These are phyloP conservation scores for Pandemis corylana DNA, from an alignment of 2,888 invertebrate species.

Conservation along the genomic window DNA sequence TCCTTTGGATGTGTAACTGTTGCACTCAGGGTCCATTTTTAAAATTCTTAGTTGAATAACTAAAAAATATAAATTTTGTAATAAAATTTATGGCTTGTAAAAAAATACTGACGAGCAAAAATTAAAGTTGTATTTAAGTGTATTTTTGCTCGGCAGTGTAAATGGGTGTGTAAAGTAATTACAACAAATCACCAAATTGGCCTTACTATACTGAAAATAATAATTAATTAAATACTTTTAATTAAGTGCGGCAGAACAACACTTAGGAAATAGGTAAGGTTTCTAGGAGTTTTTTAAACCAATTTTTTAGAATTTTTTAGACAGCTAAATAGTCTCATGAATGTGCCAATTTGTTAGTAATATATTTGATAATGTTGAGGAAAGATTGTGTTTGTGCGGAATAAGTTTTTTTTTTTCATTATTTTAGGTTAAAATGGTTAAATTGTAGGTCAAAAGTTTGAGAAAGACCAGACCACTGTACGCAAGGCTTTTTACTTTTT, in stretches of 20 bases:
- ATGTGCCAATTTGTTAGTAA: conserved; percentile 9
- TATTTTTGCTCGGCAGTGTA: too few species aligned
- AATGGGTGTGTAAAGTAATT: too few species aligned
- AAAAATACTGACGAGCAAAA: too few species aligned
- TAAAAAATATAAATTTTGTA: too few species aligned
- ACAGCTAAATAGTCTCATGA: background rate
- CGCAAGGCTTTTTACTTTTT: background rate
- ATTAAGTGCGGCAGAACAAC: background rate
- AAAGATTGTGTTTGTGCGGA: background rate
- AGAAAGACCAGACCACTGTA: background rate
- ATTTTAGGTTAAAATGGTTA: background rate
- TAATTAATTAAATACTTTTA: background rate
- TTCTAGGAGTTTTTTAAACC: background rate
- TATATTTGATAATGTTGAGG: background rate
- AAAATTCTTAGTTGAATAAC: too few species aligned
- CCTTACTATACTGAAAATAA: background rate
- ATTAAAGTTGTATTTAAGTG: too few species aligned
- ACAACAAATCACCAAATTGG: background rate
- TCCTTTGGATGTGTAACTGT: background rate
- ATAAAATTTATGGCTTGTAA: too few species aligned
- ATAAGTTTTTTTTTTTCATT: background rate
- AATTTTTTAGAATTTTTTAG: background rate
- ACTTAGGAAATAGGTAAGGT: background rate
- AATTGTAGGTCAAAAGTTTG: background rate
- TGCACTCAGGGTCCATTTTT: background rate